Percentiles rank a stretch among this genome's conserved stretches.
Conservation (phyloP, 2,888 invertebrate genomes). For the Sphaerophoria taeniata region DNA sequence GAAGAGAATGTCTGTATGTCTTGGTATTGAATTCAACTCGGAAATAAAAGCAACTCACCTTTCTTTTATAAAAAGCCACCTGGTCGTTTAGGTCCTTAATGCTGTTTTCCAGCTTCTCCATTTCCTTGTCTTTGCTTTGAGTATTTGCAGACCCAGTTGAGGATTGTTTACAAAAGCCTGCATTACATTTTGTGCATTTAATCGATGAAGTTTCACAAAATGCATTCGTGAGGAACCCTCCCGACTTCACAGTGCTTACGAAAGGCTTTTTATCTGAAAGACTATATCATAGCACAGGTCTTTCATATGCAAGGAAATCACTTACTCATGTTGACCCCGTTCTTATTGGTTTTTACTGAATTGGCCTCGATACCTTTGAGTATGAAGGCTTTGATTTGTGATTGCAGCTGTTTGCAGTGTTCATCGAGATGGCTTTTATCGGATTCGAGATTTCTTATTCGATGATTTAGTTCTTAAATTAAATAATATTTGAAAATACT, state of each 20-base stretch:
- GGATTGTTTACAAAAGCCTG: constrained; percentile 76
- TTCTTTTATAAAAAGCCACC: constrained; percentile 82
- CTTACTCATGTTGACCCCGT: constrained; percentile 75
- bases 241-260: constrained; percentile 81
- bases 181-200: constrained; percentile 81
- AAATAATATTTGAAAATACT: not conserved
- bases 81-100: constrained; percentile 82
- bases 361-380: constrained; percentile 83
- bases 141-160: constrained; percentile 73
- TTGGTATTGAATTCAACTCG: too few species aligned
- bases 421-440: constrained; percentile 83
- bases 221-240: constrained; percentile 77
- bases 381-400: constrained; percentile 83
- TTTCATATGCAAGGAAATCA: too few species aligned
- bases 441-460: constrained; percentile 84
- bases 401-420: constrained; percentile 83
- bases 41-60: constrained; percentile 78
- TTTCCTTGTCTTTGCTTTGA: constrained; percentile 76
- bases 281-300: not conserved
- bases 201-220: constrained; percentile 63
- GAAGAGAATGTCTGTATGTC: not conserved
- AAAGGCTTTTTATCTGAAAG: constrained; percentile 80
- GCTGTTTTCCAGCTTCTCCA: constrained; percentile 82
- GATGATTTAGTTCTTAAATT: constrained; percentile 83
- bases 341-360: constrained; percentile 76